Percentiles rank a stretch among this genome's conserved stretches.
phyloP scores from a whole-genome alignment of 2,888 invertebrate genomes.

The Homarus gammarus region DNA sequence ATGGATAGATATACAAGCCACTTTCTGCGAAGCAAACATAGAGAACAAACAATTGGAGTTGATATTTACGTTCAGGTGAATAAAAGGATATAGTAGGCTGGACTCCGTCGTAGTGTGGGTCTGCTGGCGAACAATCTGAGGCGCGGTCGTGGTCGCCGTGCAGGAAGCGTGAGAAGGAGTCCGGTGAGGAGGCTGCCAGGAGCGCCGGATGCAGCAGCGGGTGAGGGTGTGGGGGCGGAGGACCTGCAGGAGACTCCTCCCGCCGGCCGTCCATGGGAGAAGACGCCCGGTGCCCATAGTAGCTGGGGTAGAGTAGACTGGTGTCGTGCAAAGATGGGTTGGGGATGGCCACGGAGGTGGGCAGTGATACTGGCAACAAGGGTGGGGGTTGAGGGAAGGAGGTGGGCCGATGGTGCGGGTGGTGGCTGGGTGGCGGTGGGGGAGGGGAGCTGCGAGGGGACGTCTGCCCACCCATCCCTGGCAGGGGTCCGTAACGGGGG shows the following conservation, averaged over 20 bases:
- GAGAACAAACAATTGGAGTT: conserved; percentile 14
- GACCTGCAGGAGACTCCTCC: conserved; percentile 93
- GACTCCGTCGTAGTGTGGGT: conserved; percentile 93
- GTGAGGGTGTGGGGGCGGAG: conserved; percentile 96
- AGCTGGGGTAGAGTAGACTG: conserved; percentile 76
- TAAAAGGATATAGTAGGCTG: conserved; percentile 98
- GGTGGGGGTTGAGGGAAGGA: conserved; percentile 86
- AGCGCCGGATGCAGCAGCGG: conserved; percentile 94
- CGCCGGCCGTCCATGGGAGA: conserved; percentile 83
- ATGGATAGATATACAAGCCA: neutral
- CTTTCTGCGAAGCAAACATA: conserved; percentile 42
- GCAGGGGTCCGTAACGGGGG: conserved; percentile 70
- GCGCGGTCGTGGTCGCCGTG: conserved; percentile 79
- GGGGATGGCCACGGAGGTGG: conserved; percentile 97
- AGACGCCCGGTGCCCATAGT: conserved; percentile 86
- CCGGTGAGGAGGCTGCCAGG: conserved; percentile 83
- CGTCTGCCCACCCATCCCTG: conserved; percentile 52
- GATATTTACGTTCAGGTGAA: conserved; percentile 74
- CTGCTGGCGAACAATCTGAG: conserved; percentile 94
- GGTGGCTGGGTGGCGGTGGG: conserved; percentile 76
- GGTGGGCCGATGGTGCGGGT: conserved; percentile 82
- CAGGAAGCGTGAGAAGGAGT: conserved; percentile 75
- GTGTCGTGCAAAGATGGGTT: conserved; percentile 93
- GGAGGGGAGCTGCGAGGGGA: conserved; percentile 73
- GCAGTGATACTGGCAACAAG: conserved; percentile 92